Evolutionary conservation across 92 coral and sea anemone species (phyloP), one percentile per base, ranked within the genome.

Genomic region (Zoanthus sansibaricus): DNA sequence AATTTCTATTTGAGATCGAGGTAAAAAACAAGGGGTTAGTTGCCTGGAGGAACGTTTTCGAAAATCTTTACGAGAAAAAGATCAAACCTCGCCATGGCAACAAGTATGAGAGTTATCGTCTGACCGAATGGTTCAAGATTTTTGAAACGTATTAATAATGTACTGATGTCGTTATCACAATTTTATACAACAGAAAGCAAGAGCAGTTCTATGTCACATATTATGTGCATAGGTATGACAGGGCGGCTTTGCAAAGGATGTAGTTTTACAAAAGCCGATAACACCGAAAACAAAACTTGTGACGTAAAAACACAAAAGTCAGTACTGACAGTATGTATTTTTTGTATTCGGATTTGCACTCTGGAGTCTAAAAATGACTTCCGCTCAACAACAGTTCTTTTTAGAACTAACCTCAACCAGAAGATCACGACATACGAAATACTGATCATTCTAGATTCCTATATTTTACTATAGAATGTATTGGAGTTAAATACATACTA

Each of bases 191-290:
- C 33, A 51, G 21, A 42, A 79, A 55, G 21, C 85, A 79, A 64
- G 85, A 79, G 66, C 70, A 20, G 12, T 79, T 79, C 52, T 42
- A 58, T 25, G 54, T 79, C 12, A 55, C 73, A 20, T 79, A 59
- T 55, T 58, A 79, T 55, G 73, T 58, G 31, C 85, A 79, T 18
- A 12, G 85, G 77, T 79, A 79, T 16, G 85, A 79, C 48, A 79
- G 66, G 77, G 54, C 18, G 85, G 59, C 69, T 79, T 78, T 79
- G 70, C 44, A 32, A 58, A 20, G 31, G 85, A 79, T 55, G 62
- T 79, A 45, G 56, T 79, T 3, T 67, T 59, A 25, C 85, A 79
- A 64, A 64, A 30, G 48, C 44, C 59, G 15, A 18, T 79, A 7
- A 11, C 0, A 49, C 9, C 55, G 3, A 7, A 5, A 49, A 49